Evolutionary conservation across 35 echinoderm and acorn worm genomes (phyloP), one percentile per base, ranked within the genome.

Genomic region (Diadema setosum): DNA sequence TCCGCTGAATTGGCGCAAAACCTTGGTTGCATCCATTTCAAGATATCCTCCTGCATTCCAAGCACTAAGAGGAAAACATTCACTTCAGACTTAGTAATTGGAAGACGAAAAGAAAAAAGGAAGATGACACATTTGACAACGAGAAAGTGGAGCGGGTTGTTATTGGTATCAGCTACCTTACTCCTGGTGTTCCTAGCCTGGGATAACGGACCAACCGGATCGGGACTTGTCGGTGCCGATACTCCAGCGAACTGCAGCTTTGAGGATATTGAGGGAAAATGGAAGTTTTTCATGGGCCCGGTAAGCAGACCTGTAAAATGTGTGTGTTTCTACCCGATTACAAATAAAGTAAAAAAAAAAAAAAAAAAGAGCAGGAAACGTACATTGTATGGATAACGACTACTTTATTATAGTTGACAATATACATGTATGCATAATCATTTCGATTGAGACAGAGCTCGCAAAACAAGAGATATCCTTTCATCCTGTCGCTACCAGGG

Each of bases 241-340:
- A 92, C 90, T 45, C 90, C 90, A 6, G 84, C 83, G 18, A 92
- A 92, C 45, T 92, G 90, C 41, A 70, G 70, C 5, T 92, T 86
- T 25, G 90, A 92, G 36, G 46, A 81, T 4, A 42, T 87, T 9
- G 74, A 78, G 30, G 90, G 90, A 63, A 80, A 32, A 25, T 92
- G 90, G 90, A 86, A 21, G 33, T 92, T 92, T 92, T 65, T 57
- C 35, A 46, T 92, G 32, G 90, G 90, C 8, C 88, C 80, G 78
- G 88, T 90, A 73, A 45, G 88, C 58, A 15, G 52, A 18, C 31
- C 41, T 40, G n/a, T n/a, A n/a, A n/a, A n/a, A n/a, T n/a, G n/a
- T n/a, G n/a, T n/a, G n/a, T n/a, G n/a, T n/a, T n/a, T n/a, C n/a
- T n/a, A n/a, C n/a, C n/a, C n/a, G n/a, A n/a, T n/a, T n/a, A n/a